phyloP scores from a whole-genome alignment of 92 coral and sea anemone genomes.

The Porites divaricata region DNA sequence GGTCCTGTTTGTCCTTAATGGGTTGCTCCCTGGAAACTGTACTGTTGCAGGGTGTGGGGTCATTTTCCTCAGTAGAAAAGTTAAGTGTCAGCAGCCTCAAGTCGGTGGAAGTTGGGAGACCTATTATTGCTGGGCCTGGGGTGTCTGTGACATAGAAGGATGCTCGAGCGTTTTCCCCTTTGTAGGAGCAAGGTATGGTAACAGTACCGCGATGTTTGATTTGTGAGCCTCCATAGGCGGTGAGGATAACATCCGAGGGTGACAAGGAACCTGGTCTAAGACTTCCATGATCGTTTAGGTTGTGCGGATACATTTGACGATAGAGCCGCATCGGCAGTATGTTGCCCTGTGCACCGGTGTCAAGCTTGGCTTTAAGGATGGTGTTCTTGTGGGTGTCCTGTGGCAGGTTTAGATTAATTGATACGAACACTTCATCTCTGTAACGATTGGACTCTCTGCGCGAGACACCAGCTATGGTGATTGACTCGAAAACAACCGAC shows the following conservation, averaged over 20 bases:
- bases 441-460: background rate
- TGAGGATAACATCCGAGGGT: constrained; percentile 43
- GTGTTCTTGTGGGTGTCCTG: too few species aligned
- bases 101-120: constrained; percentile 43
- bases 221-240: constrained; percentile 14
- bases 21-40: constrained; percentile 8
- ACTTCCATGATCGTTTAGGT: constrained; percentile 30
- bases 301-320: constrained; percentile 40
- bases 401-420: too few species aligned
- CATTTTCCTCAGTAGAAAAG: constrained; percentile 50
- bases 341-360: too few species aligned
- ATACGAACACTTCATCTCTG: too few species aligned
- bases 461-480: constrained; percentile 18
- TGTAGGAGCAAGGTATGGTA: too few species aligned
- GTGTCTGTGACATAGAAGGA: constrained; percentile 50
- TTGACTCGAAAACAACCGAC: too few species aligned
- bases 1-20: constrained; percentile 45
- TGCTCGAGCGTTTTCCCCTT: too few species aligned
- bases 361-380: too few species aligned
- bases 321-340: too few species aligned
- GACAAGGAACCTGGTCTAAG: constrained; percentile 34
- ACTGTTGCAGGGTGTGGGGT: constrained; percentile 1
- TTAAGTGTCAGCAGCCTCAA: constrained; percentile 43
- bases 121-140: constrained; percentile 53
- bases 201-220: too few species aligned